Percentiles rank a stretch among this genome's conserved stretches.
phyloP scores from a whole-genome alignment of 2,113 vertebrate species.

The Capreolus pygargus region DNA sequence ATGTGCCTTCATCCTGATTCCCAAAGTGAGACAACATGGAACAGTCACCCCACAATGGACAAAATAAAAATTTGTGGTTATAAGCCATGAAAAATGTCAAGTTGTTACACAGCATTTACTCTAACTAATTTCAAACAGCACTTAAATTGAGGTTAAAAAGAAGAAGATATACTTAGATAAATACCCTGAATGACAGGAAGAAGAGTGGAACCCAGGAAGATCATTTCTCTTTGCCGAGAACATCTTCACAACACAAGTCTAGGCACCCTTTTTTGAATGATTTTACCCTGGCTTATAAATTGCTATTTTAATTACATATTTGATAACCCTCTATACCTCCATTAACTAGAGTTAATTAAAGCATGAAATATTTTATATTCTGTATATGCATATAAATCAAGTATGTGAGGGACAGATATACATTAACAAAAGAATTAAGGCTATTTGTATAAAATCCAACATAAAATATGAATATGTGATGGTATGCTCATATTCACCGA shows the following conservation, averaged over 20 bases:
- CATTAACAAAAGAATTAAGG: neutral
- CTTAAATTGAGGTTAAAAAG: neutral
- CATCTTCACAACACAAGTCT: neutral
- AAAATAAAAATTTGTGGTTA: neutral
- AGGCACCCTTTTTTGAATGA: neutral
- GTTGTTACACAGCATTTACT: neutral
- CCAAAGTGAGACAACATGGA: neutral
- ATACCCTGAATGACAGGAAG: neutral
- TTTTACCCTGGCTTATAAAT: conserved; percentile 36
- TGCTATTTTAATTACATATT: neutral
- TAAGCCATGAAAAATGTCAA: neutral
- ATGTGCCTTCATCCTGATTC: neutral
- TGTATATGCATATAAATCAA: neutral
- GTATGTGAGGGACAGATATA: neutral
- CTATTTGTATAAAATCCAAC: neutral
- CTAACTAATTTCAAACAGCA: neutral
- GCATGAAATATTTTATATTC: neutral
- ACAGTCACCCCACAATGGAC: neutral
- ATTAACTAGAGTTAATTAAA: neutral
- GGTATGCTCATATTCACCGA: neutral
- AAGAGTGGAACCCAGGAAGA: neutral
- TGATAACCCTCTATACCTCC: neutral
- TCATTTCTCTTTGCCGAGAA: neutral
- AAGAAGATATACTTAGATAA: neutral
- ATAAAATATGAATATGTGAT: neutral